Base-by-base conservation (phyloP, 2,797 vertebrate genomes). In the Orestias chungarensis region DNA sequence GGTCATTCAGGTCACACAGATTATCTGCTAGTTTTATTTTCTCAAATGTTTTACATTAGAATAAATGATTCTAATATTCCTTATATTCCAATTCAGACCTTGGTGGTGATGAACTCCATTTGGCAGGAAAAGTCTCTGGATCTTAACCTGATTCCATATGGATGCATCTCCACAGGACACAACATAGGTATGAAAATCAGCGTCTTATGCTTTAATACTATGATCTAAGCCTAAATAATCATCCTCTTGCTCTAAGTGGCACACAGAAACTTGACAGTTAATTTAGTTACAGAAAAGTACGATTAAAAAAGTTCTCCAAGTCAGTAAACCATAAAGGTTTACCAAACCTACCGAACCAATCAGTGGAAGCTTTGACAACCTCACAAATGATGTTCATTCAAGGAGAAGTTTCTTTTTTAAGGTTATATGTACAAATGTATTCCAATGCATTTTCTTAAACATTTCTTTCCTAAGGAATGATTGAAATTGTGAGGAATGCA, bases 101-200 rank as follows among this genome's bases (percentile, higher is more conserved):
- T 95, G 70, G 77, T 82, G 68, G 71, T 95, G 72, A 95, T 95
- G 95, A 93, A 95, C 62, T 95, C 94, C 0, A 94, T 95, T 81
- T 95, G 95, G 95, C 92, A 95, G 81, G 91, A 94, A 81, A 93
- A 94, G 66, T 93, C 91, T 65, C 87, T 95, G 85, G 91, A 95
- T 75, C 93, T 95, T 0, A 93, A 94, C 70, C 93, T 95, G 1
- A 78, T 95, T 29, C 94, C 95, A 0, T 95, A 95, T 35, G 95
- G 95, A 79, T 95, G 95, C 85, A 95, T 95, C 75, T 85, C 95
- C 68, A 95, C 95, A 6, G 95, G 95, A 86, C 74, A 93, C 76
- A 95, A 95, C 81, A 92, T 94, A 70, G 95, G 95, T 95, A 86
- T 43, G 1, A 27, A 25, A 54, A 67, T 40, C 33, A 20, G n/a